phyloP scores from a whole-genome alignment of 2,113 vertebrate species.

The Prinia subflava region DNA sequence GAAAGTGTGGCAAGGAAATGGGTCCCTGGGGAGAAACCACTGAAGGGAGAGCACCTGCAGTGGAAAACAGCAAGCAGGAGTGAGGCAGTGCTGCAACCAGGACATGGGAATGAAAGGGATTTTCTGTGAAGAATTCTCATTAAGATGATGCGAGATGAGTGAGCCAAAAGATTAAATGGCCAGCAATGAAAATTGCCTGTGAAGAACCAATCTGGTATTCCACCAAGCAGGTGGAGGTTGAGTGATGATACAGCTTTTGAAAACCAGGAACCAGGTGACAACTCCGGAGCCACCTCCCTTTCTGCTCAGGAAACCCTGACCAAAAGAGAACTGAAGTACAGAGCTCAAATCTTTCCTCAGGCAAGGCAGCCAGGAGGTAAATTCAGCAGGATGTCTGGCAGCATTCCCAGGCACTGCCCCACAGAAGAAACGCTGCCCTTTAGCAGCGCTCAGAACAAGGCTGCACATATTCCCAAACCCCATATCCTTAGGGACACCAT shows the following conservation, averaged over 20 bases:
- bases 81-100: neutral
- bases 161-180: neutral
- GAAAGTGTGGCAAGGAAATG: neutral
- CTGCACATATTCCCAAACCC: neutral
- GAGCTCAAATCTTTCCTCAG: neutral
- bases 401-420: neutral
- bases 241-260: neutral
- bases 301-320: neutral
- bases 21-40: neutral
- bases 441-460: neutral
- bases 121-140: neutral
- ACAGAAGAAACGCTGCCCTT: neutral
- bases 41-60: neutral
- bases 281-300: rapidly evolving
- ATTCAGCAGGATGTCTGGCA: neutral
- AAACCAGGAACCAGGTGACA: neutral
- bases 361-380: neutral
- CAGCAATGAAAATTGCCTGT: neutral
- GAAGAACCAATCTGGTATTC: neutral
- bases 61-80: neutral
- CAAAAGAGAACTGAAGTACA: neutral
- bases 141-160: neutral
- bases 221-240: too few relatives aligned
- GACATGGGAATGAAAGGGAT: neutral
- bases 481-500: neutral